phyloP scores from a whole-genome alignment of 2,797 vertebrate genomes.

The Sylvilagus floridanus region DNA sequence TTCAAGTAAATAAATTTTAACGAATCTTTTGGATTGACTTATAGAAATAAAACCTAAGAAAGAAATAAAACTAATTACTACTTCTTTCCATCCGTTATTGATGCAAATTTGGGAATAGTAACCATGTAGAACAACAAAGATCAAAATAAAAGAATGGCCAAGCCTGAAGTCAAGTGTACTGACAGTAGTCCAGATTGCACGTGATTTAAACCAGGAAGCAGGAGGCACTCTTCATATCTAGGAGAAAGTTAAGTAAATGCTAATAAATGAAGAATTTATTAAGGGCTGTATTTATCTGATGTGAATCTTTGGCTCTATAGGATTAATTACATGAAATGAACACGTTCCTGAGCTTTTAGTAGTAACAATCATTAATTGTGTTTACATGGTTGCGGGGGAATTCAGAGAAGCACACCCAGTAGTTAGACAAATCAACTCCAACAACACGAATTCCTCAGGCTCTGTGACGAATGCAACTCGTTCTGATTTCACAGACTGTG shows the following conservation, averaged over 20 bases:
- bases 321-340: constrained; percentile 46
- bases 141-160: background rate
- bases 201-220: constrained; percentile 48
- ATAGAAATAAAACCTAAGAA: constrained; percentile 52
- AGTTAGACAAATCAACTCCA: background rate
- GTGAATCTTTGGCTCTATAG: background rate
- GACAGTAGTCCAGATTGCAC: background rate
- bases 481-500: background rate
- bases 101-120: background rate
- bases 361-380: background rate
- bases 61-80: constrained; percentile 17
- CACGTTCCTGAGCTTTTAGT: constrained; percentile 27
- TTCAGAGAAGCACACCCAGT: background rate
- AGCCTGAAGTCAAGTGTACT: background rate
- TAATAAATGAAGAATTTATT: constrained; percentile 19
- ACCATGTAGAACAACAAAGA: background rate
- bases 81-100: constrained; percentile 23
- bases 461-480: background rate
- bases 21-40: constrained; percentile 11
- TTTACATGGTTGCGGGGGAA: background rate
- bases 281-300: background rate
- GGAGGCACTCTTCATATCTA: background rate
- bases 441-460: background rate
- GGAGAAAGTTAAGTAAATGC: background rate
- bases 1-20: background rate